Evolutionary conservation across 2,797 vertebrate genomes (phyloP).

Genomic region (Rhynchotus rufescens): DNA sequence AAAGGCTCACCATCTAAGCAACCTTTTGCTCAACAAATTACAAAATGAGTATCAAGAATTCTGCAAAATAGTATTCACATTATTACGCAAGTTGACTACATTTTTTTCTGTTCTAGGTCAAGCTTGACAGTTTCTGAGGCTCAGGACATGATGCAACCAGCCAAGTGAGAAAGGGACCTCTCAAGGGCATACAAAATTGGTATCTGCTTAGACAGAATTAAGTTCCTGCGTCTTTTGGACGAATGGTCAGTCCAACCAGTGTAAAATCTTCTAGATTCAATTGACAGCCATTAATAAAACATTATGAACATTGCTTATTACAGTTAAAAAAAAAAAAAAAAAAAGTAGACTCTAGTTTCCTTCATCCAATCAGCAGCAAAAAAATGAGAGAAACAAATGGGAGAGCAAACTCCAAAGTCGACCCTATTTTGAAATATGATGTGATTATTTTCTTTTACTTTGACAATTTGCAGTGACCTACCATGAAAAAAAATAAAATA

Average conservation of each 20-base stretch:
- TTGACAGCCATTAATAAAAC: conserved; percentile 43
- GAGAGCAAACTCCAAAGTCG: not conserved
- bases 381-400: not conserved
- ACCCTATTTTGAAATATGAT: not conserved
- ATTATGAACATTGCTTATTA: not conserved
- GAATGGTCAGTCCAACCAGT: conserved; percentile 38
- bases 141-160: not conserved
- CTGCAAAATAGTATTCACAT: not conserved
- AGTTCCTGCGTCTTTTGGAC: conserved; percentile 30
- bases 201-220: conserved; percentile 64
- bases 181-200: conserved; percentile 49
- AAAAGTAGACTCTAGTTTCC: not conserved
- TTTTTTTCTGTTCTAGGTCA: not conserved
- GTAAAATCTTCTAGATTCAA: conserved; percentile 21
- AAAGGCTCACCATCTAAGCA: not conserved
- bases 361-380: not conserved
- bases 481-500: not conserved
- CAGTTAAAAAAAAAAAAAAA: not conserved
- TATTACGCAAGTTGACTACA: not conserved
- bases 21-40: not conserved
- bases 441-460: not conserved
- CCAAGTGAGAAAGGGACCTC: conserved; percentile 37
- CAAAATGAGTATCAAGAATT: not conserved
- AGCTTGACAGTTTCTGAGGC: not conserved
- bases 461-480: not conserved